Evolutionary conservation across 2,797 vertebrate species (phyloP).

Genomic region (Rhodeus uyekii): DNA sequence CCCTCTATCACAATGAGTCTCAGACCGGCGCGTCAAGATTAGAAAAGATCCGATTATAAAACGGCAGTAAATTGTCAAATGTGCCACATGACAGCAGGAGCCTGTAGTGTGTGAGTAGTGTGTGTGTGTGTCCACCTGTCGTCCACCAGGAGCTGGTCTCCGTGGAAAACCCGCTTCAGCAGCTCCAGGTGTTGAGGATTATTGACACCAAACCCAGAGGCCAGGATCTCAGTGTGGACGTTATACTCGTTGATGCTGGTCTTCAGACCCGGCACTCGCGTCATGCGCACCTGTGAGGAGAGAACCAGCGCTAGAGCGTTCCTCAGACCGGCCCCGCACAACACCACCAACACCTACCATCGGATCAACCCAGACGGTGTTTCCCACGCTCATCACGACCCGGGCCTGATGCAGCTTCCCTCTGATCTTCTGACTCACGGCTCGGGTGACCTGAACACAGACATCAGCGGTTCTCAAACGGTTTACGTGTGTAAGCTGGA

Average conservation of each 20-base stretch:
- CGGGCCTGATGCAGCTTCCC: slow-evolving; percentile 84
- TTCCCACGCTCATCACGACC: slow-evolving; percentile 81
- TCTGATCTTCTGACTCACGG: slow-evolving; percentile 82
- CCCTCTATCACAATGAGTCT: background rate
- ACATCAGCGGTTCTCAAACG: too few relatives aligned
- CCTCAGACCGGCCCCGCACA: background rate
- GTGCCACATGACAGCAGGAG: background rate
- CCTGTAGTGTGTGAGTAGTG: background rate
- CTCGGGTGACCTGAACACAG: slow-evolving; percentile 82
- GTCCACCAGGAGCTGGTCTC: background rate
- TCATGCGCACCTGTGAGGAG: slow-evolving; percentile 67
- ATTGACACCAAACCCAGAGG: slow-evolving; percentile 68
- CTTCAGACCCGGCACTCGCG: slow-evolving; percentile 68
- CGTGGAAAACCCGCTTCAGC: slow-evolving; percentile 62
- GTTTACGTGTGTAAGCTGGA: too few relatives aligned
- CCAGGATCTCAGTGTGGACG: slow-evolving; percentile 72
- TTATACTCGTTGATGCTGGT: slow-evolving; percentile 74
- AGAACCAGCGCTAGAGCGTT: background rate
- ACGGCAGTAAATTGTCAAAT: background rate
- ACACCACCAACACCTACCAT: slow-evolving; percentile 78
- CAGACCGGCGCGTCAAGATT: background rate
- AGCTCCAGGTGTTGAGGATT: slow-evolving; percentile 72
- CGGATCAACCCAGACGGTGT: slow-evolving; percentile 87
- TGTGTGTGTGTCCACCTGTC: slow-evolving; percentile 24
- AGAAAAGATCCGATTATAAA: background rate